Conservation (phyloP, 2,888 invertebrate genomes). For the Bedellia somnulentella region DNA sequence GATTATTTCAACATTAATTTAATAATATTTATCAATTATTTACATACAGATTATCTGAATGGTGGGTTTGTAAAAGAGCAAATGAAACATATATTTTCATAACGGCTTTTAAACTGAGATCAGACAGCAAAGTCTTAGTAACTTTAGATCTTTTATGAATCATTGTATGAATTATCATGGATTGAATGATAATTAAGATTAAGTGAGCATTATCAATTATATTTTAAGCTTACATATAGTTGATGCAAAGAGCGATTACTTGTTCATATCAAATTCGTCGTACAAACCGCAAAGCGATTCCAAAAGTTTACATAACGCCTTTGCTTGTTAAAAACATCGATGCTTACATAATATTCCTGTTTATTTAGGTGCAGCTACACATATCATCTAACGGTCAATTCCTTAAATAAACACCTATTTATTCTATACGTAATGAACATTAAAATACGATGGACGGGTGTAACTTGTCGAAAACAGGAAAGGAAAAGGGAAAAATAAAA, state of each 20-base stretch:
- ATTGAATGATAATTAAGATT: no score
- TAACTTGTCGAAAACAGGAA: conserved; percentile 42
- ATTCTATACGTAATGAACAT: conserved; percentile 28
- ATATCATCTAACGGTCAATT: conserved; percentile 34
- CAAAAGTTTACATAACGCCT: conserved; percentile 28
- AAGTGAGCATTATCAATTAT: conserved; percentile 30
- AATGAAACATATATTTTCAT: no score
- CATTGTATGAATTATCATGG: no score
- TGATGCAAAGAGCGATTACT: conserved; percentile 19
- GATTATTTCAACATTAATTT: no score
- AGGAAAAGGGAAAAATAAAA: conserved; percentile 27
- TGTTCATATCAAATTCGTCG: conserved; percentile 45
- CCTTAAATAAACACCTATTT: conserved; percentile 52
- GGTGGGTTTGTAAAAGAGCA: no score
- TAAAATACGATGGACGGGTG: conserved; percentile 59
- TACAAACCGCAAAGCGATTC: conserved; percentile 19
- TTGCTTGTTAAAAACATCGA: conserved; percentile 44
- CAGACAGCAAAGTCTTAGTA: no score
- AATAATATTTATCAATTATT: no score
- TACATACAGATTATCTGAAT: no score
- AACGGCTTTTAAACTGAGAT: no score
- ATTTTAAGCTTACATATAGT: conserved; percentile 13
- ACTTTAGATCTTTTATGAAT: no score
- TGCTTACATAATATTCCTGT: conserved; percentile 36
- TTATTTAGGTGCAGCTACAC: conserved; percentile 39